These are phyloP conservation scores for Leptinotarsa tumamoca DNA, from an alignment of 2,888 invertebrate genomes.

Conservation along the genomic window DNA sequence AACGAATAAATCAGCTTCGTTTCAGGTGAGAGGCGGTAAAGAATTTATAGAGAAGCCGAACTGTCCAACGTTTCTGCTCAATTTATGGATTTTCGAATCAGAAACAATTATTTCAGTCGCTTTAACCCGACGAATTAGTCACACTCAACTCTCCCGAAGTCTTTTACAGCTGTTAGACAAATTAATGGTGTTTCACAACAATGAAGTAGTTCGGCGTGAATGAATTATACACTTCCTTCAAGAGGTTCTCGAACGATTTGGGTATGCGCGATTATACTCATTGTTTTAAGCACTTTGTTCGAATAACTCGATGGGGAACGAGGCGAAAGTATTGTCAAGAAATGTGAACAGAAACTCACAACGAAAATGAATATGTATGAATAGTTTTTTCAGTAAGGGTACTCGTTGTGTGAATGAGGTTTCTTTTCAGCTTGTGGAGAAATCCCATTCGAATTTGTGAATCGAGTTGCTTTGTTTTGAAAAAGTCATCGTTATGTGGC, in stretches of 20 bases:
- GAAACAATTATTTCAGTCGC: conserved; percentile 48
- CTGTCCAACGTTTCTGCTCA: conserved; percentile 18
- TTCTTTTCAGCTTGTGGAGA: background rate
- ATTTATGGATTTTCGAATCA: conserved; percentile 39
- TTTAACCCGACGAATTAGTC: conserved; percentile 46
- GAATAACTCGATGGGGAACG: conserved; percentile 24
- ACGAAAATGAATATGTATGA: conserved; percentile 5
- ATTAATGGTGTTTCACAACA: conserved; percentile 56
- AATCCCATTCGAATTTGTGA: background rate
- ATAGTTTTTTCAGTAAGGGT: conserved; percentile 18
- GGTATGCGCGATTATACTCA: conserved; percentile 36
- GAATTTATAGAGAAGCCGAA: conserved; percentile 25
- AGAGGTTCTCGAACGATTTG: conserved; percentile 35
- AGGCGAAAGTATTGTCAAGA: conserved; percentile 24
- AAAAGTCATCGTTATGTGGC: background rate
- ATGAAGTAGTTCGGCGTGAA: conserved; percentile 55
- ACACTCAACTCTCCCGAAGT: conserved; percentile 44
- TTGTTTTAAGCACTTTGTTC: conserved; percentile 34
- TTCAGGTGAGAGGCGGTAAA: conserved; percentile 12
- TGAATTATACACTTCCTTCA: conserved; percentile 47
- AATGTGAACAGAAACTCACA: conserved; percentile 28
- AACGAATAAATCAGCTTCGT: conserved; percentile 4
- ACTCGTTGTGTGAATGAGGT: background rate
- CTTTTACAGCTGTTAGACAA: conserved; percentile 54
- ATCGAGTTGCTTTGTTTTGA: conserved; percentile 4